These are phyloP conservation scores for Nymphalis io DNA, from an alignment of 1,140 invertebrate genomes.

Conservation along the genomic window DNA sequence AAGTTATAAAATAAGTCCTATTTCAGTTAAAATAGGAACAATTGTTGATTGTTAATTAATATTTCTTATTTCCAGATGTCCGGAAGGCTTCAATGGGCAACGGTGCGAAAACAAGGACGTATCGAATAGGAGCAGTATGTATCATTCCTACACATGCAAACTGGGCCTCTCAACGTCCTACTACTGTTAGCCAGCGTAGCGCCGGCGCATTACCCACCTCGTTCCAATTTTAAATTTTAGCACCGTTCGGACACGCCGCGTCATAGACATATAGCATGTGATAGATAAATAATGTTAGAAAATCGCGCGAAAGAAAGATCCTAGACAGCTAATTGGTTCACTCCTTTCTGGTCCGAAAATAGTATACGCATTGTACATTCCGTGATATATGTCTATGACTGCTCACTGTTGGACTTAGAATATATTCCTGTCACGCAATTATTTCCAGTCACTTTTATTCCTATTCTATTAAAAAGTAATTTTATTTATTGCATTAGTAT, in stretches of 20 bases:
- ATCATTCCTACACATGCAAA: slow-evolving; percentile 81
- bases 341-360: slow-evolving; percentile 12
- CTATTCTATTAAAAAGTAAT: slow-evolving; percentile 24
- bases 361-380: slow-evolving; percentile 10
- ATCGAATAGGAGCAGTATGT: slow-evolving; percentile 80
- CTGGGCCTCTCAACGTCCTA: slow-evolving; percentile 78
- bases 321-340: slow-evolving; percentile 1
- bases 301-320: neutral
- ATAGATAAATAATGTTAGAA: slow-evolving; percentile 9
- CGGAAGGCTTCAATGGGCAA: slow-evolving; percentile 90
- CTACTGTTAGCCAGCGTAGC: slow-evolving; percentile 73
- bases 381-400: slow-evolving; percentile 23
- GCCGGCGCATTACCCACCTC: slow-evolving; percentile 49
- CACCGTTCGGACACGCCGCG: slow-evolving; percentile 24
- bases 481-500: slow-evolving; percentile 18
- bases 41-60: neutral
- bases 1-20: too few species aligned
- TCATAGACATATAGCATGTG: slow-evolving; percentile 29
- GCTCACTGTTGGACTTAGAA: slow-evolving; percentile 24
- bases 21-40: too few species aligned
- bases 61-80: slow-evolving; percentile 85
- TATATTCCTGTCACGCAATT: slow-evolving; percentile 24
- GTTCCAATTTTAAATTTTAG: slow-evolving; percentile 52
- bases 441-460: slow-evolving; percentile 26
- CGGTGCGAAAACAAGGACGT: slow-evolving; percentile 91